Evolutionary conservation across 2,888 invertebrate genomes (phyloP).

Genomic region (Aphidoletes aphidimyza): DNA sequence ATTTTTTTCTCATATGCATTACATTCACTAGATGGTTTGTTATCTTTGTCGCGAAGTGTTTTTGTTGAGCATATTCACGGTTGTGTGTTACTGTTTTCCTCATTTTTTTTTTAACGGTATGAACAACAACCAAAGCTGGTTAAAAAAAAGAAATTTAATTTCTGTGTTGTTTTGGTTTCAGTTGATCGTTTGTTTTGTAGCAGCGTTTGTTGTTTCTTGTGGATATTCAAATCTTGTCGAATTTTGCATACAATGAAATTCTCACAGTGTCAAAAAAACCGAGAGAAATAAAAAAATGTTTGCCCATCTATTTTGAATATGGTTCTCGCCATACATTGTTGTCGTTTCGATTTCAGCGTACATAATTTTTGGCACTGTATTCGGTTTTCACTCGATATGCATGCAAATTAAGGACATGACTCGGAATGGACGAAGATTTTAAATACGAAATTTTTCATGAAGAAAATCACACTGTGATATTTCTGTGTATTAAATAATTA

Average conservation of each 20-base stretch:
- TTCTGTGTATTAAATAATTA: too few relatives aligned
- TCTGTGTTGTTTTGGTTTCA: not conserved
- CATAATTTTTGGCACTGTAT: constrained; percentile 14
- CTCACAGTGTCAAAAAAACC: constrained; percentile 64
- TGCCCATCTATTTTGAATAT: too few relatives aligned
- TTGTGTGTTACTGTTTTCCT: constrained; percentile 6
- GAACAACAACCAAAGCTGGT: not conserved
- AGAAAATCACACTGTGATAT: too few relatives aligned
- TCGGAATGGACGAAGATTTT: too few relatives aligned
- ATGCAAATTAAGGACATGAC: not conserved
- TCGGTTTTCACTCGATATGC: not conserved
- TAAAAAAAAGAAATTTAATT: constrained; percentile 14
- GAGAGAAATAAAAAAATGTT: not conserved
- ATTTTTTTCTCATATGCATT: not conserved
- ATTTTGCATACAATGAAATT: constrained; percentile 67
- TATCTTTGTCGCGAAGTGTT: constrained; percentile 36
- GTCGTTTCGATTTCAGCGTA: too few relatives aligned
- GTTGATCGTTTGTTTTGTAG: not conserved
- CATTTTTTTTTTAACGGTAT: not conserved
- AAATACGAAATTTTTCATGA: too few relatives aligned
- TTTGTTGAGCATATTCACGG: not conserved
- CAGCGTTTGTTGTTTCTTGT: not conserved
- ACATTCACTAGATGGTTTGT: constrained; percentile 36
- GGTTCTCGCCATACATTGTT: not conserved
- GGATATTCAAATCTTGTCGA: constrained; percentile 58